phyloP scores from a whole-genome alignment of 2,797 vertebrate species.

The Sebastes minor region DNA sequence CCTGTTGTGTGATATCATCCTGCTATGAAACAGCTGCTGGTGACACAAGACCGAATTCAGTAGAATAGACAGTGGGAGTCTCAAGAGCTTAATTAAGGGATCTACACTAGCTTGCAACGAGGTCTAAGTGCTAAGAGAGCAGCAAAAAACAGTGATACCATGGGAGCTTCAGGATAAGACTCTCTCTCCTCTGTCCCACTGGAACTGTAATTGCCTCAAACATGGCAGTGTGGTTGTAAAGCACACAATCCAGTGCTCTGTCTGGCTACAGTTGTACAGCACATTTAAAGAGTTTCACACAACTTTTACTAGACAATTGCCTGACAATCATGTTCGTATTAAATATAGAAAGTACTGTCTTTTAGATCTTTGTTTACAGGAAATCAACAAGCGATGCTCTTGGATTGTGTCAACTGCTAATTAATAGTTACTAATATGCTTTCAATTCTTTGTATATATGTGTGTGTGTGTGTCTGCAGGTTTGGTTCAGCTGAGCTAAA shows the following conservation, averaged over 20 bases:
- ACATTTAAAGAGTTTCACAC: neutral
- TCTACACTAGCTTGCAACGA: slow-evolving; percentile 15
- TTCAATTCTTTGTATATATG: neutral
- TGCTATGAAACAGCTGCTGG: slow-evolving; percentile 40
- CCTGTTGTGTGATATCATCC: slow-evolving; percentile 1
- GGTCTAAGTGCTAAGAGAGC: slow-evolving; percentile 30
- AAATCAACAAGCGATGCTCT: neutral
- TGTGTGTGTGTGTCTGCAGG: slow-evolving; percentile 61
- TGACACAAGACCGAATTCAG: slow-evolving; percentile 36
- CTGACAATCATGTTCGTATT: neutral
- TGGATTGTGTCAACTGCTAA: neutral
- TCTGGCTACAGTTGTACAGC: neutral
- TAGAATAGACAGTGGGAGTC: slow-evolving; percentile 35
- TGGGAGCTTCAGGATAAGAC: slow-evolving; percentile 10
- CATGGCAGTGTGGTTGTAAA: slow-evolving; percentile 16
- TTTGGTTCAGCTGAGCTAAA: slow-evolving; percentile 87
- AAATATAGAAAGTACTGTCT: neutral
- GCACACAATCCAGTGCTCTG: neutral
- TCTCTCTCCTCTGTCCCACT: slow-evolving; percentile 22
- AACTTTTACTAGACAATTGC: neutral
- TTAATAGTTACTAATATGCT: neutral
- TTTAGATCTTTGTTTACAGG: neutral
- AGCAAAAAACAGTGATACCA: neutral
- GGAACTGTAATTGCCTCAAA: slow-evolving; percentile 34
- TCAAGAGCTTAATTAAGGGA: slow-evolving; percentile 63